Conservation (phyloP, 1,140 invertebrate genomes). For the Mylabris phalerata region DNA sequence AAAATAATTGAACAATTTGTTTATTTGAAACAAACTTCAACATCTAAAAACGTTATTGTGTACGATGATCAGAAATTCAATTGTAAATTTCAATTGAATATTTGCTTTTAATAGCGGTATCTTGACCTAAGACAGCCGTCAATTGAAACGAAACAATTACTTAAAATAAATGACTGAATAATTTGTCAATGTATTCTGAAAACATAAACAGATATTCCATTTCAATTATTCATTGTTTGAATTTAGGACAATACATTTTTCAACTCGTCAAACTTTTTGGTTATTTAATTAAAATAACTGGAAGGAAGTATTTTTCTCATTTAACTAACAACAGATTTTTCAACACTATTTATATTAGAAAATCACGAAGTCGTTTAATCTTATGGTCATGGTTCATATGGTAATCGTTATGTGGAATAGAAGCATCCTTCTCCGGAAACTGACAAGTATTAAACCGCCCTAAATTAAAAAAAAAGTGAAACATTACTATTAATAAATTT, state of each 20-base stretch:
- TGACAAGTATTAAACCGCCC: neutral
- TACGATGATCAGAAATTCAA: neutral
- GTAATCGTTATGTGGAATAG: neutral
- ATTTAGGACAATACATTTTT: too few species aligned
- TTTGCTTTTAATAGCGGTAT: conserved; percentile 5
- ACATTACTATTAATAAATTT: too few species aligned
- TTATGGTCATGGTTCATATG: neutral
- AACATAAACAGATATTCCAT: neutral
- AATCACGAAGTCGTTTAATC: neutral
- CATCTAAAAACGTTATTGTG: too few species aligned
- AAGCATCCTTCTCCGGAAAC: neutral
- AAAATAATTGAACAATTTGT: neutral
- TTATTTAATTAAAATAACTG: too few species aligned
- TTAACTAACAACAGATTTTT: neutral
- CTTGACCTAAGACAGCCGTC: conserved; percentile 9
- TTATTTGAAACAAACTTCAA: conserved; percentile 1
- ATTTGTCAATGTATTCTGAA: neutral
- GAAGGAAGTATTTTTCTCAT: neutral
- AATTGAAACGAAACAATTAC: too few species aligned
- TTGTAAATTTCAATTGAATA: conserved; percentile 1
- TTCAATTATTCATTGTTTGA: neutral
- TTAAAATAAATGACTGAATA: conserved; percentile 6
- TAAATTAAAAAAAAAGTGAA: neutral
- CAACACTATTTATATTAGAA: neutral
- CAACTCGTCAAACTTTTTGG: too few species aligned